These are phyloP conservation scores for Meteorus colon DNA, from an alignment of 2,888 invertebrate genomes.

Conservation along the genomic window DNA sequence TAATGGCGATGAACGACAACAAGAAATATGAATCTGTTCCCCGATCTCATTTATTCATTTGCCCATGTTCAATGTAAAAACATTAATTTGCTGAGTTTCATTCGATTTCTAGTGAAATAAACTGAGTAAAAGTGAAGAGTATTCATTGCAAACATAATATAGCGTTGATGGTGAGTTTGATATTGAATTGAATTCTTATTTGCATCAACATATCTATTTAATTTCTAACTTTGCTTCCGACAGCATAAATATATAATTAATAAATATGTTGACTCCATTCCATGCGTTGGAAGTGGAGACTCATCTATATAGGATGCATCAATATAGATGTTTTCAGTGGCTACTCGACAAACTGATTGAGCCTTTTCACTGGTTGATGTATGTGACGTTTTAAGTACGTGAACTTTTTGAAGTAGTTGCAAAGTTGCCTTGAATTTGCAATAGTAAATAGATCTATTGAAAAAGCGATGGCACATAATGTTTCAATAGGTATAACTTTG, in stretches of 20 bases:
- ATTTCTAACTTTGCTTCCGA: too few species aligned
- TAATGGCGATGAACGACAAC: neutral
- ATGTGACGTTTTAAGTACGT: neutral
- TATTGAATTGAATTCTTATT: neutral
- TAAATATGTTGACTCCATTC: neutral
- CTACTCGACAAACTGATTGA: constrained; percentile 24
- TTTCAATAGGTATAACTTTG: neutral
- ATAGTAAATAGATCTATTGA: neutral
- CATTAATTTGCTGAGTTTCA: too few species aligned
- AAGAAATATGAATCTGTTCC: neutral
- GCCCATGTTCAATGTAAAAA: neutral
- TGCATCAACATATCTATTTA: neutral
- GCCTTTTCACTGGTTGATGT: neutral
- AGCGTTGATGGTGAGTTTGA: neutral
- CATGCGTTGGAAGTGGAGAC: neutral
- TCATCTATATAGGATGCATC: constrained; percentile 12
- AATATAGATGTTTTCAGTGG: constrained; percentile 27
- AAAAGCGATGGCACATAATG: neutral
- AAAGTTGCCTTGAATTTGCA: neutral
- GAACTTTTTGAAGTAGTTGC: neutral
- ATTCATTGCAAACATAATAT: too few species aligned
- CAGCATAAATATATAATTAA: neutral
- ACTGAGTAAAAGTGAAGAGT: too few species aligned
- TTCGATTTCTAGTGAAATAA: too few species aligned
- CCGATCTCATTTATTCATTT: neutral